A percentile compares a stretch with the other conserved stretches of the same genome.
phyloP scores from a whole-genome alignment of 2,797 vertebrate genomes.

The Cossypha dichroa region DNA sequence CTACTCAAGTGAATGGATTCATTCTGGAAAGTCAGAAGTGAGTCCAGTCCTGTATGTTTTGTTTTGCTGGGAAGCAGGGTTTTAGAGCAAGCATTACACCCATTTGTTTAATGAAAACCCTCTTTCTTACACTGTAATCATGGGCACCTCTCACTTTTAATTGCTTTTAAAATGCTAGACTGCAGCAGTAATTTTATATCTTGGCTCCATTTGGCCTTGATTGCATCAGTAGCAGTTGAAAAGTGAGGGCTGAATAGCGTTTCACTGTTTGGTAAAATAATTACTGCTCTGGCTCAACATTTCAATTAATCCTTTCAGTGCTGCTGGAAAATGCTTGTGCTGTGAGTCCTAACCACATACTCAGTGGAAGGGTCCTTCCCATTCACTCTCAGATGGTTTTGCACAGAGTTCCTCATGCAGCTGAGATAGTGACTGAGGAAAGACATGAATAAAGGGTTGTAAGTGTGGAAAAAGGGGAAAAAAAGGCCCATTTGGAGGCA shows the following conservation, averaged over 20 bases:
- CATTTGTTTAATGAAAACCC: conserved; percentile 55
- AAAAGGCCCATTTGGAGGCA: neutral
- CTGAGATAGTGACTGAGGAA: neutral
- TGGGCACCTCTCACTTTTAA: conserved; percentile 25
- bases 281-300: conserved; percentile 40
- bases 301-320: conserved; percentile 67
- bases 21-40: conserved; percentile 14
- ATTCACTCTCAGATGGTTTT: neutral
- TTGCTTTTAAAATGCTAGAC: conserved; percentile 53
- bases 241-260: conserved; percentile 35
- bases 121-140: conserved; percentile 46
- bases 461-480: neutral
- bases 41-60: neutral
- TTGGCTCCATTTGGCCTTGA: conserved; percentile 12
- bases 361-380: neutral
- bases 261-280: conserved; percentile 59
- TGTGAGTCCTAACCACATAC: neutral
- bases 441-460: neutral
- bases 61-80: conserved; percentile 24
- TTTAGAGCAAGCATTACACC: neutral
- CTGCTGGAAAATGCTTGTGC: conserved; percentile 23
- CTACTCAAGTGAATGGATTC: neutral
- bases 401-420: neutral
- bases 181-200: conserved; percentile 53
- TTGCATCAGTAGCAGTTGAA: conserved; percentile 60